Base-by-base conservation (phyloP, 2,888 invertebrate species). In the Dynastes tityus region DNA sequence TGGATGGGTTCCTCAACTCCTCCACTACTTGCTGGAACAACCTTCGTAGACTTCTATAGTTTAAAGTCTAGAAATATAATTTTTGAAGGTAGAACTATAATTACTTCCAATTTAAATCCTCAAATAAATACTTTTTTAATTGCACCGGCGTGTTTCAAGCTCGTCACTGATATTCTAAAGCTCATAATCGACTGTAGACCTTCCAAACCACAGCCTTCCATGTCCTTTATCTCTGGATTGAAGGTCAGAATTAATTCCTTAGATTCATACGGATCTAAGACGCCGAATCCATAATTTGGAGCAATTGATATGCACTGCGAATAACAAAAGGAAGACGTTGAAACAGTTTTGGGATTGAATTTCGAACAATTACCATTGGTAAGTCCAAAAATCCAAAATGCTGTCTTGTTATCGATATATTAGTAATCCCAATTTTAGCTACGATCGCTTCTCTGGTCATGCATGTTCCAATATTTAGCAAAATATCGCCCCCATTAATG, bases 251-350 rank as follows among this genome's bases (percentile, higher is more conserved):
- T 80, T n/a, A 84, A 40, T 3, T 61, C 80, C 73, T 81, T 81
- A 2, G 80, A 80, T 79, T 85, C 82, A 53, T 82, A 79, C 9
- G 86, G 83, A n/a, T 79, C 74, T 13, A 86, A 76, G 13, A 80
- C 68, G 8, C 85, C 85, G 78, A 84, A 84, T 16, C 86, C 86
- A 63, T 82, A 84, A 76, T 86, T 84, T 1, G 85, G 85, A 40
- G 37, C 63, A 13, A 85, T 80, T 9, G 81, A 81, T 3, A 86
- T 73, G 58, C 78, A 82, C 85, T 85, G 64, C 78, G 80, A 76
- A 49, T 51, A 0, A 37, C 4, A 37, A 5, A 37, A 37, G 32
- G 0, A 37, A 37, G 32, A 5, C 32, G 32, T 5, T 37, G 32
- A 37, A 37, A 37, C 3, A 5, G 5, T 8, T 45, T 45, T 2